phyloP scores from a whole-genome alignment of 2,113 vertebrate genomes.

The Cichladusa arquata region DNA sequence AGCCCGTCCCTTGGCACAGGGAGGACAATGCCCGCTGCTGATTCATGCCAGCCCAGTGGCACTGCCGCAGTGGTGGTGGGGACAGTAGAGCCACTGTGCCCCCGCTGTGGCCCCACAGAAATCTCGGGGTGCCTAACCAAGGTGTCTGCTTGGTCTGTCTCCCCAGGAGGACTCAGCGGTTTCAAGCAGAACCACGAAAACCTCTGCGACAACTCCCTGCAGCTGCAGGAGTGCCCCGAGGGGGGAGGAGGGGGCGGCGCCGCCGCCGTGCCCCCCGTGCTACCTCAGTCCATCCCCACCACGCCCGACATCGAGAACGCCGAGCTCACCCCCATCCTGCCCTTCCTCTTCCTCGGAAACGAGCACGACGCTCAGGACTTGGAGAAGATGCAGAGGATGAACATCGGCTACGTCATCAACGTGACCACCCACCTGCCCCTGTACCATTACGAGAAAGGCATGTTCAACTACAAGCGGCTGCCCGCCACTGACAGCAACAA shows the following conservation, averaged over 20 bases:
- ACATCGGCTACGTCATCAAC: constrained; percentile 92
- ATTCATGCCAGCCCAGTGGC: not conserved
- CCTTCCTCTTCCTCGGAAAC: constrained; percentile 94
- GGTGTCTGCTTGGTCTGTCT: not conserved
- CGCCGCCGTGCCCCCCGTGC: constrained; percentile 75
- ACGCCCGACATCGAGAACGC: constrained; percentile 97
- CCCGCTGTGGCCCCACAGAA: not conserved
- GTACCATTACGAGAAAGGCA: constrained; percentile 91
- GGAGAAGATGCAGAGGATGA: constrained; percentile 87
- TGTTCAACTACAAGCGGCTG: constrained; percentile 93
- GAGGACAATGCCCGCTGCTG: not conserved
- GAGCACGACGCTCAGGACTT: constrained; percentile 94
- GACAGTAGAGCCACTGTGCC: not conserved
- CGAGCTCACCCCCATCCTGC: constrained; percentile 93
- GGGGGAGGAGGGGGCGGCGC: constrained; percentile 74
- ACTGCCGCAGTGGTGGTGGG: not conserved
- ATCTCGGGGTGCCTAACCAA: not conserved
- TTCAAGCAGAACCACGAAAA: constrained; percentile 93
- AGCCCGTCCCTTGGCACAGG: not conserved
- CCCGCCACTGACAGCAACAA: constrained; percentile 98
- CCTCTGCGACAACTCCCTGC: constrained; percentile 96
- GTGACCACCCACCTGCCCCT: constrained; percentile 97
- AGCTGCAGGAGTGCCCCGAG: constrained; percentile 88
- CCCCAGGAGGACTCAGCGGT: constrained; percentile 89
- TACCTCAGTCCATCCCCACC: constrained; percentile 91